Percentiles rank a stretch among this genome's conserved stretches.
Evolutionary conservation across 2,113 vertebrate species (phyloP).

Genomic region (Semicossyphus pulcher): DNA sequence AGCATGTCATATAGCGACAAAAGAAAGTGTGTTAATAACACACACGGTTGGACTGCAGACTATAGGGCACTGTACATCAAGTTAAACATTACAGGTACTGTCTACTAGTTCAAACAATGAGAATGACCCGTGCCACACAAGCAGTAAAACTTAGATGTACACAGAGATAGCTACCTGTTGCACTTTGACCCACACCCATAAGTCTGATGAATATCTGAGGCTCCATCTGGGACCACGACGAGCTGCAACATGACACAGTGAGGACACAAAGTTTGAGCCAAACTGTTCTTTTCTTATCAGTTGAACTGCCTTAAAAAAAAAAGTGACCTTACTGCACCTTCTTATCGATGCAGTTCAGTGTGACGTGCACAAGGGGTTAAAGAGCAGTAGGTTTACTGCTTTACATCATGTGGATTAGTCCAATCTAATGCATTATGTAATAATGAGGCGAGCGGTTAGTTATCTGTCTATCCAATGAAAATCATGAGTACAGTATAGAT

Average conservation of each 20-base stretch:
- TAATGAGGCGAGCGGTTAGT: neutral
- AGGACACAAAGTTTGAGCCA: constrained; percentile 17
- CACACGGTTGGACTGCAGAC: neutral
- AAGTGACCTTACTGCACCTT: constrained; percentile 26
- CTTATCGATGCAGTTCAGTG: constrained; percentile 50
- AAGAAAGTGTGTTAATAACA: neutral
- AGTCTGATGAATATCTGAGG: constrained; percentile 14
- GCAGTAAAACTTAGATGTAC: constrained; percentile 18
- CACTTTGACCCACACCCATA: constrained; percentile 46
- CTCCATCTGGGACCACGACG: constrained; percentile 8
- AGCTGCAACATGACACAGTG: neutral
- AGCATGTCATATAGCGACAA: neutral
- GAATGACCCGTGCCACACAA: neutral
- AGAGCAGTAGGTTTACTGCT: constrained; percentile 26
- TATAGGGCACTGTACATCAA: neutral
- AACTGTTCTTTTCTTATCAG: constrained; percentile 48
- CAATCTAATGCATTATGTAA: constrained; percentile 1
- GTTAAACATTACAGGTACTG: neutral
- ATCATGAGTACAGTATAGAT: neutral
- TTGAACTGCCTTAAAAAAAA: constrained; percentile 12
- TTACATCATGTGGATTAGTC: constrained; percentile 9
- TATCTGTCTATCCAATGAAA: neutral
- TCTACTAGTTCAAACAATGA: neutral
- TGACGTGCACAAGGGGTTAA: constrained; percentile 25
- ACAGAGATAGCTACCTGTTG: neutral